Evolutionary conservation across 2,888 invertebrate species (phyloP), one percentile per base, ranked within the genome.

Genomic region (Isotomurus palustris): DNA sequence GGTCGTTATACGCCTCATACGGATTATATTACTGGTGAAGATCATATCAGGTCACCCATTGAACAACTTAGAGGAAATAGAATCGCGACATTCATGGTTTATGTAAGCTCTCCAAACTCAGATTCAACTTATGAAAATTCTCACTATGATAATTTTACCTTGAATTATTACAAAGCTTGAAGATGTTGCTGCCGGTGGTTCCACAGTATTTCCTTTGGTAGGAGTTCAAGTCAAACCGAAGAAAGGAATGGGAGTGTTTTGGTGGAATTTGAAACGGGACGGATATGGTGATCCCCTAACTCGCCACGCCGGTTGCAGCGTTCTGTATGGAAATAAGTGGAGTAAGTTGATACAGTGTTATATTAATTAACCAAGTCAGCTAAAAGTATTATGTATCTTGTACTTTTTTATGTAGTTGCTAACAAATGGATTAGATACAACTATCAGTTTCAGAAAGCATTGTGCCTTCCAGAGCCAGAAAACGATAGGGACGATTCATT

Each of bases 321-420:
- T 72, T 1, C 61, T 72, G 10, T 67, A 67, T n/a, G 72, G 72
- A 41, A 69, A 71, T 35, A 72, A 72, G 66, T 72, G 72, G 72
- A 71, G 70, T 71, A 63, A 64, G 66, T 38, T 8, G 17, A 14
- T 29, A 22, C 21, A 14, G 19, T 40, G 21, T 41, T 49, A 41
- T 27, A 51, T 5, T 25, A 1, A 29, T 51, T 55, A 12, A 32
- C 8, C 8, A 14, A 32, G 14, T 32, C 14, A 32, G 14, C 8
- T 32, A 10, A 32, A 8, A 32, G 8, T 8, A 10, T 32, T 32
- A 32, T 32, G 8, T 32, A 8, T 8, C n/a, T n/a, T n/a, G n/a
- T n/a, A n/a, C n/a, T 36, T 36, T 51, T 36, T 29, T 41, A 49
- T 56, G 32, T 60, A 70, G 69, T 71, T 38, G 60, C 67, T 25